Percentiles rank a stretch among this genome's conserved stretches.
phyloP scores from a whole-genome alignment of 2,113 vertebrate species.

The Felis chaus region DNA sequence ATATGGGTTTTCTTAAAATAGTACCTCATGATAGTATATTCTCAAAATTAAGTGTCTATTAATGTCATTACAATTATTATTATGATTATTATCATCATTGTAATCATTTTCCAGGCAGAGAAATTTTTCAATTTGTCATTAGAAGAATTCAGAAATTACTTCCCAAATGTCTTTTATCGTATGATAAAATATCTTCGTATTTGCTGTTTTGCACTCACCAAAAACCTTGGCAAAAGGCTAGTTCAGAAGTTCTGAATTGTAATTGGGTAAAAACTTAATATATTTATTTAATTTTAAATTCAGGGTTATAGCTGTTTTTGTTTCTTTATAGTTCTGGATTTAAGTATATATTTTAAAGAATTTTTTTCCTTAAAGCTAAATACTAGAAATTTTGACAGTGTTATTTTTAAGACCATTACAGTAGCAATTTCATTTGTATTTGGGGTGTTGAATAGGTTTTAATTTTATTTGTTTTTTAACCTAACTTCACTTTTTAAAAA shows the following conservation, averaged over 20 bases:
- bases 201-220: neutral
- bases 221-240: neutral
- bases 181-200: neutral
- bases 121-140: neutral
- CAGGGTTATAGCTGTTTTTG: neutral
- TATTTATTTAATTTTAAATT: conserved; percentile 21
- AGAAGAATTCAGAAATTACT: neutral
- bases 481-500: neutral
- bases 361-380: neutral
- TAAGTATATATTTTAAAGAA: neutral
- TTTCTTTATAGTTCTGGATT: neutral
- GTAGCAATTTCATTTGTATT: neutral
- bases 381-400: neutral
- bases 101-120: conserved; percentile 8
- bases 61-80: neutral
- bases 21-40: neutral
- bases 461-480: conserved; percentile 10
- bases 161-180: neutral
- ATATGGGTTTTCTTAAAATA: neutral
- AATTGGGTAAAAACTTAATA: neutral
- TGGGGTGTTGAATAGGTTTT: neutral
- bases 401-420: neutral
- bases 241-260: conserved; percentile 21
- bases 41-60: neutral
- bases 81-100: neutral